Percentiles rank a stretch among this genome's conserved stretches.
These are phyloP conservation scores for Acleris emargana DNA, from an alignment of 2,888 invertebrate genomes.

Conservation along the genomic window DNA sequence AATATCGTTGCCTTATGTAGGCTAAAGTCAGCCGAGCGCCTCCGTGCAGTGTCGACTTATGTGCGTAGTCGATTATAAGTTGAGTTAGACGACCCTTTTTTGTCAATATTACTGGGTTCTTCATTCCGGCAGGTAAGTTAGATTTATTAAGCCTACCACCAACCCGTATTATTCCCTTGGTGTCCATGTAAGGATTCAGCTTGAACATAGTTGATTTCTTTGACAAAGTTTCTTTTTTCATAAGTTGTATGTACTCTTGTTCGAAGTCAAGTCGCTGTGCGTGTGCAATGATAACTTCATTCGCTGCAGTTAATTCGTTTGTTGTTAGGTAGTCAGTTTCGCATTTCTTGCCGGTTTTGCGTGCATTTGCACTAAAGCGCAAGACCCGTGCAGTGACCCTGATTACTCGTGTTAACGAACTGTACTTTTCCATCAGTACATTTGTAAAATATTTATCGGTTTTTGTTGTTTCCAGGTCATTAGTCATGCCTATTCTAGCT, in stretches of 20 bases:
- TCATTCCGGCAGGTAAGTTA: background rate
- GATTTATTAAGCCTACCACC: conserved; percentile 7
- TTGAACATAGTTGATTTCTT: background rate
- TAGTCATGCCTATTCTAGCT: background rate
- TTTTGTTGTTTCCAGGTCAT: background rate
- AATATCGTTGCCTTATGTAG: conserved; percentile 8
- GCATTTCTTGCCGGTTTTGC: background rate
- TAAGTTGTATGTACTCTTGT: conserved; percentile 1
- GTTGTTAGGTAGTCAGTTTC: conserved; percentile 9
- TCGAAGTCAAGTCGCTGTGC: background rate
- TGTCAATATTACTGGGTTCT: background rate
- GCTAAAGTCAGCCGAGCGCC: background rate
- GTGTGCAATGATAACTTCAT: background rate
- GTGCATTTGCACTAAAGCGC: conserved; percentile 2
- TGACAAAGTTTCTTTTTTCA: background rate
- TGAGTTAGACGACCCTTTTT: conserved; percentile 1
- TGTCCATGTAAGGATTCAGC: conserved; percentile 5
- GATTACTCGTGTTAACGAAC: conserved; percentile 18
- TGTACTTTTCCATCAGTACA: background rate
- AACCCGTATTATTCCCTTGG: background rate
- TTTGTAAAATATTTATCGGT: conserved; percentile 1
- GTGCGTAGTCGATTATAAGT: background rate
- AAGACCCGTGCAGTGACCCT: conserved; percentile 1
- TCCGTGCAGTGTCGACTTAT: background rate
- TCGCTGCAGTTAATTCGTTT: background rate